These are phyloP conservation scores for Phrynocephalus guinanensis DNA, from an alignment of 2,797 vertebrate species.

Conservation along the genomic window DNA sequence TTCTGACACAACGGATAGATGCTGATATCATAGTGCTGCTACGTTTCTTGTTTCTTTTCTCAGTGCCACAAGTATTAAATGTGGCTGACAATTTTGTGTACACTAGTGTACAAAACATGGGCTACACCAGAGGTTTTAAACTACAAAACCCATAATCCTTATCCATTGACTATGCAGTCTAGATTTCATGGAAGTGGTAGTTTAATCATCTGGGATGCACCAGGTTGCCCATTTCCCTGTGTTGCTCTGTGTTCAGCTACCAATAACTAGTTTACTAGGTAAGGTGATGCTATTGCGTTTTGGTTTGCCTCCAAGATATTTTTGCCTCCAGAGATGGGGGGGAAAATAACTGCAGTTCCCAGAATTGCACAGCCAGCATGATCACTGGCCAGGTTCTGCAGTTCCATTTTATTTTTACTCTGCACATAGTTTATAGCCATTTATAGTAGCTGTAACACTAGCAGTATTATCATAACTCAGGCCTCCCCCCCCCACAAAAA, in stretches of 20 bases:
- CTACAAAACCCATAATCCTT: neutral
- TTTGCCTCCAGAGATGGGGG: neutral
- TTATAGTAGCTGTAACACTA: too few relatives aligned
- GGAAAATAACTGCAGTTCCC: neutral
- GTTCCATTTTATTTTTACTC: too few relatives aligned
- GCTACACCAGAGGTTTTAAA: neutral
- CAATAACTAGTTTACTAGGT: neutral
- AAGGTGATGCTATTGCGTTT: neutral
- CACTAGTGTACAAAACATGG: neutral
- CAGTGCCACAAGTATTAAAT: neutral
- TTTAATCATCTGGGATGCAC: neutral
- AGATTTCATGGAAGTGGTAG: neutral
- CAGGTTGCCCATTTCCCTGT: neutral
- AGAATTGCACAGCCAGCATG: neutral
- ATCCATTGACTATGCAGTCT: neutral
- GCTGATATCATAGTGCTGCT: neutral
- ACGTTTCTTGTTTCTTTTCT: neutral
- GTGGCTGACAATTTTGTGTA: too few relatives aligned
- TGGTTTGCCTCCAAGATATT: neutral
- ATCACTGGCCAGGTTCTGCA: too few relatives aligned
- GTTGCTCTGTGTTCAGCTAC: neutral
- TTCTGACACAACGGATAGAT: neutral
- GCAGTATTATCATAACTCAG: neutral
- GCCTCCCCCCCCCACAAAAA: neutral
- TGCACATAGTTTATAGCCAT: too few relatives aligned